A percentile compares a stretch with the other conserved stretches of the same genome.
These are phyloP conservation scores for Hormaphis cornu DNA, from an alignment of 1,140 invertebrate genomes.

Conservation along the genomic window DNA sequence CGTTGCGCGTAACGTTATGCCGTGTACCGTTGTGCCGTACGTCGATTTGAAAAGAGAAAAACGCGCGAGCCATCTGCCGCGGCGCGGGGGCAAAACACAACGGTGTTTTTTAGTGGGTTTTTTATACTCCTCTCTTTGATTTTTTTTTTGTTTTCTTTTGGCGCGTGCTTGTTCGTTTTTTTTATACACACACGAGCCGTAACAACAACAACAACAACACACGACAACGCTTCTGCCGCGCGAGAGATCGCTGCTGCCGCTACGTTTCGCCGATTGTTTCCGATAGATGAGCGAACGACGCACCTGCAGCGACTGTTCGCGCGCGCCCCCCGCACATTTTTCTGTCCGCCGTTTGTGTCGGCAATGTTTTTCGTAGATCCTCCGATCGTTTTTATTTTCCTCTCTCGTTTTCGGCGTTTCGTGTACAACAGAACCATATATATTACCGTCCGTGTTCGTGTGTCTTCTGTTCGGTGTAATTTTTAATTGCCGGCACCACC, in stretches of 20 bases:
- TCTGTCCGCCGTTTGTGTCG: constrained; percentile 24
- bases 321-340: neutral
- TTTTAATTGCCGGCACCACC: constrained; percentile 31
- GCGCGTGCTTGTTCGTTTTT: constrained; percentile 26
- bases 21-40: constrained; percentile 7
- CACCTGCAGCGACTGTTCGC: neutral
- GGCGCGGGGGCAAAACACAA: too few species aligned
- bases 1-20: constrained; percentile 20
- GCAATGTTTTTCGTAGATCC: too few species aligned
- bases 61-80: constrained; percentile 10
- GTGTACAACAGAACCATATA: too few species aligned
- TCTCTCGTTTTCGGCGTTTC: too few species aligned
- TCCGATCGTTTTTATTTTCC: constrained; percentile 2
- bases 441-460: too few species aligned
- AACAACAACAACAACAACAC: too few species aligned
- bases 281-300: neutral
- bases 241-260: neutral
- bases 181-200: too few species aligned
- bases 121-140: neutral
- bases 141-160: constrained; percentile 4
- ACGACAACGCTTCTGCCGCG: too few species aligned
- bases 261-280: constrained; percentile 12
- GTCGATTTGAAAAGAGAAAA: too few species aligned
- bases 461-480: constrained; percentile 18
- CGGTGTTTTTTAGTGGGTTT: constrained; percentile 4